Base-by-base conservation (phyloP, 2,797 vertebrate genomes). In the Chiroxiphia lanceolata region DNA sequence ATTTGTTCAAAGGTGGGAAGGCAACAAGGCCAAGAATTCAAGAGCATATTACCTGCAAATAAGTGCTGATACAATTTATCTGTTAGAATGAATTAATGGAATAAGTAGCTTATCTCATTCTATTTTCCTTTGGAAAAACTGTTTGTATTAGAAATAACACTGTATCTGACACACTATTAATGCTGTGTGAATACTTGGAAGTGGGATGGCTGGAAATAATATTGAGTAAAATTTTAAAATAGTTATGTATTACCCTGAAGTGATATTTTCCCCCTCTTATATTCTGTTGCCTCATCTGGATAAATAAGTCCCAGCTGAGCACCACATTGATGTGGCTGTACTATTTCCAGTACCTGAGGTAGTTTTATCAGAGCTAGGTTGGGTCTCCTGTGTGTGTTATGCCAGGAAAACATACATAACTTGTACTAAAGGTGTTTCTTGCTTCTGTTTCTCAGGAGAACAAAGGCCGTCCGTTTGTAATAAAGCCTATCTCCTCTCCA, bases 401-500 rank as follows among this genome's bases (percentile, higher is more conserved):
- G 44, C 34, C 29, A 51, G 29, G 15, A 42, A 79, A 80, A 45
- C 8, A 22, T 31, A 13, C 6, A 15, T 11, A 2, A 1, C 19
- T 82, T 76, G 25, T 63, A 22, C 36, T 89, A 29, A 87, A 74
- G 13, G 13, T 42, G 7, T 81, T 70, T 42, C 38, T 70, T 45
- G 8, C 36, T 87, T 79, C 91, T 94, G 11, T 61, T 96, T 85
- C 79, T 95, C 95, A 99, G 99, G 99, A 99, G 88, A 99, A 98
- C 82, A 99, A 99, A 98, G 99, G 99, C 94, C 98, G 99, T 54
- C 99, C 99, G 31, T 99, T 99, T 97, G 98, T 99, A 95, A 97
- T 99, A 98, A 99, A 99, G 94, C 99, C 99, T 5, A 98, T 99
- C 69, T 99, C 99, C 13, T 99, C 99, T 23, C 99, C 99, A 6